phyloP scores from a whole-genome alignment of 2,797 vertebrate species.

The Aulostomus chinensis region DNA sequence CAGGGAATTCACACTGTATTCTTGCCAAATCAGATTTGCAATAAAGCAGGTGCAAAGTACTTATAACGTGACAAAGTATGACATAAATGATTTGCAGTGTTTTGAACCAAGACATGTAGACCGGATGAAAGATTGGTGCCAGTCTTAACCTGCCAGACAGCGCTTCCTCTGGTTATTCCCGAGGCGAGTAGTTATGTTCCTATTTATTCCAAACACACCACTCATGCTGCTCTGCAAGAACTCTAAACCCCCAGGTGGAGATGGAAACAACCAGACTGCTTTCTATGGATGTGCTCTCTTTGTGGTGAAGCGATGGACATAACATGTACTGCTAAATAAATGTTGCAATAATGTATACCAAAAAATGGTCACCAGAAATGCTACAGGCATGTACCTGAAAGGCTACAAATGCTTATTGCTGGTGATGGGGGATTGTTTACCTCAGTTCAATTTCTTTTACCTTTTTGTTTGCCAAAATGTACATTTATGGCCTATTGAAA shows the following conservation, averaged over 20 bases:
- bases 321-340: not conserved
- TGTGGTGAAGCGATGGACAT: not conserved
- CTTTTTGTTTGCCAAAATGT: too few species aligned
- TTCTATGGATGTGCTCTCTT: constrained; percentile 2
- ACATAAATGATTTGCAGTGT: constrained; percentile 6
- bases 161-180: constrained; percentile 23
- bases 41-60: constrained; percentile 7
- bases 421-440: too few species aligned
- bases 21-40: not conserved
- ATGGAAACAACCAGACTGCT: constrained; percentile 13
- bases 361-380: not conserved
- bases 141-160: constrained; percentile 19
- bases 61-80: not conserved
- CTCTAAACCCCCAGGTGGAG: constrained; percentile 25
- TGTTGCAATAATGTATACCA: not conserved
- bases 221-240: constrained; percentile 29
- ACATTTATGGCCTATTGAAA: too few species aligned
- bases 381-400: too few species aligned
- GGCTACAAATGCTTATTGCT: too few species aligned
- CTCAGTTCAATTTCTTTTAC: too few species aligned
- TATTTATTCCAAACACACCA: constrained; percentile 41
- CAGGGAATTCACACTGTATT: not conserved
- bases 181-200: constrained; percentile 23
- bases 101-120: constrained; percentile 14
- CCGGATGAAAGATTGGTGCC: constrained; percentile 21